These are phyloP conservation scores for Latrodectus geometricus DNA, from an alignment of 1,140 invertebrate genomes.

Conservation along the genomic window DNA sequence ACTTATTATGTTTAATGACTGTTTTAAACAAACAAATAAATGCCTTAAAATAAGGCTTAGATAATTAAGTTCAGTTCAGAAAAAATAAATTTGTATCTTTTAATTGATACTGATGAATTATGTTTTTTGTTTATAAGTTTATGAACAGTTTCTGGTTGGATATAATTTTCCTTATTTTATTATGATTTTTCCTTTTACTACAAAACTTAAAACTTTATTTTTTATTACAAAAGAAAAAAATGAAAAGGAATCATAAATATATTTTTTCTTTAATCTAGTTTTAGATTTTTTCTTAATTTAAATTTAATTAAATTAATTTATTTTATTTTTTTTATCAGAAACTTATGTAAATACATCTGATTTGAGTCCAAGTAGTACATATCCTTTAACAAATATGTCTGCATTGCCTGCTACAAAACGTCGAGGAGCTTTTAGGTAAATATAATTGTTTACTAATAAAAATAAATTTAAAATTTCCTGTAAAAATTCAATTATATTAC, in stretches of 20 bases:
- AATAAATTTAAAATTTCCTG: not conserved
- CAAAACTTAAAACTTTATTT: not conserved
- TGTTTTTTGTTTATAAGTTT: no score
- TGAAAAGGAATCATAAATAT: no score
- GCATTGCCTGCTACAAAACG: conserved; percentile 61
- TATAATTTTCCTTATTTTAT: not conserved
- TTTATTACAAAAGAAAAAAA: no score
- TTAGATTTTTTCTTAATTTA: no score
- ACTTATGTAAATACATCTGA: conserved; percentile 40
- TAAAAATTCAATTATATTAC: no score
- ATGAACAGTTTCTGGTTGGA: not conserved
- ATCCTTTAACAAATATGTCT: conserved; percentile 42
- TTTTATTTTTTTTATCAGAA: conserved; percentile 35
- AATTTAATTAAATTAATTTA: no score
- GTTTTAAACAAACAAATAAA: no score
- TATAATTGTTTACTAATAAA: conserved; percentile 45
- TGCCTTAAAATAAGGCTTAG: no score
- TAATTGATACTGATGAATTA: no score
- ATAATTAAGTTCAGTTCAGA: not conserved
- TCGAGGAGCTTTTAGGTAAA: conserved; percentile 63
- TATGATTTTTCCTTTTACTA: not conserved
- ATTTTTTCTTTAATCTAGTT: no score
- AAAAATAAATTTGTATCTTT: no score
- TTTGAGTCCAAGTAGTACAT: conserved; percentile 51
- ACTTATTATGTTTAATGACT: no score